Conservation (phyloP, 1,140 invertebrate species). For the Drosophila miranda region DNA sequence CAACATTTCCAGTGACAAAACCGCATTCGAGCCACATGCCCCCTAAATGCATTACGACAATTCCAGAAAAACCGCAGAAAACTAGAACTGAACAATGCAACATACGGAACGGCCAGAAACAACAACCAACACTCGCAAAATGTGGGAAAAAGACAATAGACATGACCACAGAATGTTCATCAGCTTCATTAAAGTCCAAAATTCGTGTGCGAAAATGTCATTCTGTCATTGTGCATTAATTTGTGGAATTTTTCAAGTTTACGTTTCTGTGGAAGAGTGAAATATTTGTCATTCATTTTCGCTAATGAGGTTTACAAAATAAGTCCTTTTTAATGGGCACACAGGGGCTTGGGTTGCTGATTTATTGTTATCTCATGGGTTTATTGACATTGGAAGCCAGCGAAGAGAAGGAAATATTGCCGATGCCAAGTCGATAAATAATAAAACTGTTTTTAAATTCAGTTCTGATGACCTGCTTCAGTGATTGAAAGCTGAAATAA, state of each 20-base stretch:
- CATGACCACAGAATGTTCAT: conserved; percentile 68
- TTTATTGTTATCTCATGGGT: background rate
- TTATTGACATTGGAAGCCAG: too few relatives aligned
- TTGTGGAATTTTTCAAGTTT: conserved; percentile 2
- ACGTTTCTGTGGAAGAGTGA: conserved; percentile 1
- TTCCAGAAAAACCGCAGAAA: conserved; percentile 45
- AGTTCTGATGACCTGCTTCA: too few relatives aligned
- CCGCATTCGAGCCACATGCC: conserved; percentile 40
- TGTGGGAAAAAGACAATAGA: conserved; percentile 49
- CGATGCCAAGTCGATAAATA: too few relatives aligned
- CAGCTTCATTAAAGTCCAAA: conserved; percentile 69
- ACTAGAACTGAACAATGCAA: conserved; percentile 41
- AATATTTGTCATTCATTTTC: conserved; percentile 4
- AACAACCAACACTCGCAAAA: conserved; percentile 24
- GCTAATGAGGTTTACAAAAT: background rate
- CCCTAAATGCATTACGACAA: conserved; percentile 50
- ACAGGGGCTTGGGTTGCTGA: background rate
- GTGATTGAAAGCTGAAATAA: too few relatives aligned
- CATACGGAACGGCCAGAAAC: conserved; percentile 25
- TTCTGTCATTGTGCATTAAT: conserved; percentile 16
- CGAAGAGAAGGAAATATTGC: too few relatives aligned
- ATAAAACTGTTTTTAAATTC: too few relatives aligned
- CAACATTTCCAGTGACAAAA: conserved; percentile 54
- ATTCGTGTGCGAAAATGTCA: conserved; percentile 38
- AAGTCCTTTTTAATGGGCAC: conserved; percentile 3